Percentiles rank a stretch among this genome's conserved stretches.
phyloP scores from a whole-genome alignment of 2,888 invertebrate species.

The Pseudococcus jackbeardsleyi region DNA sequence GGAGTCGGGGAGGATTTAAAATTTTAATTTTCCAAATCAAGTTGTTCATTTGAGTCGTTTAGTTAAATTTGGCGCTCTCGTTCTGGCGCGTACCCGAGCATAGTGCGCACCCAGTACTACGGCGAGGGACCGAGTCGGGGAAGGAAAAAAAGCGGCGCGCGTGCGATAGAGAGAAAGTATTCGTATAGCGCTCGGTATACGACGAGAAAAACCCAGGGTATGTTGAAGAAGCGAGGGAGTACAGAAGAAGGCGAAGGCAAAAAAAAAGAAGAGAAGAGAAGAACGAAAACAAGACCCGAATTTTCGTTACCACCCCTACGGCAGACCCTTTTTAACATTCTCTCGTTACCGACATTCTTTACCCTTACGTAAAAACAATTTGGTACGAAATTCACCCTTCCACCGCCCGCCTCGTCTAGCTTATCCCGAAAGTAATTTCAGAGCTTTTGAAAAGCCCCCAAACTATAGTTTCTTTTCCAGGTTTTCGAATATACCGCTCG shows the following conservation, averaged over 20 bases:
- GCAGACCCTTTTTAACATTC: conserved; percentile 55
- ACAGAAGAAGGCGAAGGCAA: background rate
- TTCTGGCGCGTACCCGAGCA: background rate
- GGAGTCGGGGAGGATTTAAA: background rate
- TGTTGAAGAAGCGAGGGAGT: background rate
- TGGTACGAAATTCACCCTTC: conserved; percentile 59
- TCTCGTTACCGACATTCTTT: conserved; percentile 59
- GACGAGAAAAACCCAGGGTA: background rate
- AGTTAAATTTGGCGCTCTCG: conserved; percentile 36
- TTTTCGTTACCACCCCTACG: conserved; percentile 57
- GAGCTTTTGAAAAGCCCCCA: conserved; percentile 64
- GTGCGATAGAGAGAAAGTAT: conserved; percentile 17
- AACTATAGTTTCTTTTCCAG: conserved; percentile 64
- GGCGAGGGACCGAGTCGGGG: background rate
- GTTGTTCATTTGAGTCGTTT: conserved; percentile 48
- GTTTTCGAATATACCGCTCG: conserved; percentile 57
- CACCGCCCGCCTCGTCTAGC: conserved; percentile 24
- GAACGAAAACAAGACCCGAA: conserved; percentile 62
- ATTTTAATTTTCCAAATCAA: conserved; percentile 54
- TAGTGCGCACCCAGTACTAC: background rate
- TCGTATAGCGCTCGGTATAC: background rate
- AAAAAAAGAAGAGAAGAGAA: conserved; percentile 33
- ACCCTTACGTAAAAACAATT: conserved; percentile 63
- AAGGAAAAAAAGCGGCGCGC: background rate
- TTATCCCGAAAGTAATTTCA: conserved; percentile 64